Conservation (phyloP, 1,140 invertebrate genomes). For the Aphaenogaster ashmeadi region DNA sequence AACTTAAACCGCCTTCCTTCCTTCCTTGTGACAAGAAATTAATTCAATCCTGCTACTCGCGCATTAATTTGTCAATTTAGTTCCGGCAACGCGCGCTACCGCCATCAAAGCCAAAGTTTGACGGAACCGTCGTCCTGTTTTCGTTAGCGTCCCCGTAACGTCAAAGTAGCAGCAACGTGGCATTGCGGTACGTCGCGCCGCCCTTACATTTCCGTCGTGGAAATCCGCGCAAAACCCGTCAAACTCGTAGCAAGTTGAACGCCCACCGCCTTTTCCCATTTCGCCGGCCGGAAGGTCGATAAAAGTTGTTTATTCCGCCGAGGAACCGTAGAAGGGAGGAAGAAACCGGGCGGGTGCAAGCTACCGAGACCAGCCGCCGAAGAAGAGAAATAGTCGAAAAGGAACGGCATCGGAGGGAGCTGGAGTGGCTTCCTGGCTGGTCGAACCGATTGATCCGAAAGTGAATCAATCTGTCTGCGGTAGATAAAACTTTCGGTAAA, state of each 20-base stretch:
- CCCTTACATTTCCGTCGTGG: conserved; percentile 75
- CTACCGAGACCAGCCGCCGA: conserved; percentile 38
- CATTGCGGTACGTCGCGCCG: conserved; percentile 62
- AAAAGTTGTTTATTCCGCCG: conserved; percentile 83
- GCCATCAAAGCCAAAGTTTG: conserved; percentile 67
- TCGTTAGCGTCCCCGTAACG: conserved; percentile 66
- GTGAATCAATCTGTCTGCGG: conserved; percentile 80
- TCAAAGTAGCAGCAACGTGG: conserved; percentile 68
- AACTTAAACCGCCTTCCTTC: conserved; percentile 47
- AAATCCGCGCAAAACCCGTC: conserved; percentile 78
- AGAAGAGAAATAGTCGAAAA: conserved; percentile 62
- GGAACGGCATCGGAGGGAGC: conserved; percentile 58
- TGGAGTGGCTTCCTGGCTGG: conserved; percentile 72
- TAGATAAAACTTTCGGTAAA: conserved; percentile 82
- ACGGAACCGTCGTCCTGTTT: conserved; percentile 67
- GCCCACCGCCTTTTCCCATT: conserved; percentile 78
- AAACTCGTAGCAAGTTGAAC: conserved; percentile 78
- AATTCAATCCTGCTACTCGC: conserved; percentile 63
- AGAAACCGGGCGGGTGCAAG: conserved; percentile 61
- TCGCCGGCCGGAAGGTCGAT: conserved; percentile 78
- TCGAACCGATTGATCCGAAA: conserved; percentile 76
- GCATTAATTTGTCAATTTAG: conserved; percentile 70
- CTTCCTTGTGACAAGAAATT: conserved; percentile 62
- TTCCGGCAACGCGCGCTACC: conserved; percentile 45
- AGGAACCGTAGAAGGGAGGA: conserved; percentile 67